These are phyloP conservation scores for Acestrorhynchus altus DNA, from an alignment of 2,797 vertebrate species.

Conservation along the genomic window DNA sequence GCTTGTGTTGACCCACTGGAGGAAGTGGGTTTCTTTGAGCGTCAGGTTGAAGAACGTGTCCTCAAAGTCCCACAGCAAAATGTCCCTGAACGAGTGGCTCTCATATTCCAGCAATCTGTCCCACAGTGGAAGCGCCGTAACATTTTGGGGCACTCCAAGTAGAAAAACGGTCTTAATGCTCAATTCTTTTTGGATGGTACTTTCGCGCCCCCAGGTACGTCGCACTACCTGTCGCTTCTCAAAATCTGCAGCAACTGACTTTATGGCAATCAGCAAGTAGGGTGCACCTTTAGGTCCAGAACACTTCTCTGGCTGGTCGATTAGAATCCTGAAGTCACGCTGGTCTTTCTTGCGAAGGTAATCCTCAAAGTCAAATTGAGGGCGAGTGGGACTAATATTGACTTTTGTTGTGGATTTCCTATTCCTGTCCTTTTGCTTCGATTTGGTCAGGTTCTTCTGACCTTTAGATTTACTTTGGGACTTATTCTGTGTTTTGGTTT, in stretches of 20 bases:
- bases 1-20: constrained; percentile 89
- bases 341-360: constrained; percentile 92
- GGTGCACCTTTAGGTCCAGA: constrained; percentile 66
- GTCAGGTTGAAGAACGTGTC: constrained; percentile 99
- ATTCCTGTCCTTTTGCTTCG: constrained; percentile 59
- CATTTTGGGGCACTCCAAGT: constrained; percentile 86
- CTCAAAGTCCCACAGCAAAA: constrained; percentile 95
- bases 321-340: constrained; percentile 87
- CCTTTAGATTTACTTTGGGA: constrained; percentile 53
- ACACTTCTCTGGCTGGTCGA: constrained; percentile 94
- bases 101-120: constrained; percentile 88
- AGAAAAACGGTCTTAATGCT: constrained; percentile 90
- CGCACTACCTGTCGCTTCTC: constrained; percentile 94
- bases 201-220: constrained; percentile 92
- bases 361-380: constrained; percentile 86
- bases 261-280: constrained; percentile 92
- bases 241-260: constrained; percentile 90
- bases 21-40: constrained; percentile 96
- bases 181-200: constrained; percentile 71
- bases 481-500: constrained; percentile 49
- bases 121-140: constrained; percentile 81
- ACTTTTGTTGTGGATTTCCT: constrained; percentile 62
- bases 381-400: constrained; percentile 60
- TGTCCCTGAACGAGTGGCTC: constrained; percentile 84
- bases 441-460: constrained; percentile 43